Base-by-base conservation (phyloP, 2,113 vertebrate species). In the Ophthalmolycus amberensis region DNA sequence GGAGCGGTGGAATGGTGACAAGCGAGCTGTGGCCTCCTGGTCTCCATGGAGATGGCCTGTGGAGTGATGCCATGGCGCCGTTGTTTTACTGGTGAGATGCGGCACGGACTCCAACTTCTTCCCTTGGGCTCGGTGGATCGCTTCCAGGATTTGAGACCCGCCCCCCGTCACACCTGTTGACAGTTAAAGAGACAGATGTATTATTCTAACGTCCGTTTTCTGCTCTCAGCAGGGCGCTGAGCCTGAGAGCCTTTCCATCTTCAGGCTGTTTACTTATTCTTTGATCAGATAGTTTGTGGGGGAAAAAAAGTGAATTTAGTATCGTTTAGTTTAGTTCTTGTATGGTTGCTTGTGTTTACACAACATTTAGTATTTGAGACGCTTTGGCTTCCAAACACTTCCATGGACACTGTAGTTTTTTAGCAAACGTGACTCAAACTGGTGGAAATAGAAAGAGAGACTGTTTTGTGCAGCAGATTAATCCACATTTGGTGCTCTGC, bases 11-110 rank as follows among this genome's bases (percentile, higher is more conserved):
- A 85, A 64, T 0, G 87, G 64, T 0, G 68, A 34, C 22, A 12
- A 29, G 8, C 1, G 3, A 18, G 27, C 40, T 6, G 2, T 0
- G 1, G 79, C 27, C 18, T 54, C 32, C 25, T 80, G 65, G 18
- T 88, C 29, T 0, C 80, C 72, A 6, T 60, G 88, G 54, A 88
- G 81, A 71, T 85, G 27, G 18, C 87, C 90, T 0, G 83, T 81
- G 4, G 92, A 94, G 42, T 68, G 83, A 42, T 93, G 92, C 88
- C 86, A 72, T 3, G 87, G 65, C 0, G 11, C n/a, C 0, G 9
- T 5, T 34, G 50, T 10, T n/a, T 74, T 75, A 16, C 2, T 20
- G 50, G 64, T 46, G 7, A 37, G 52, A 5, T 50, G 77, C 1
- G 59, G 60, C 9, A 22, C 38, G 3, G 71, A 52, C 22, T 82